Percentiles rank a stretch among this genome's conserved stretches.
Evolutionary conservation across 2,888 invertebrate species (phyloP).

Genomic region (Maniola hyperantus): DNA sequence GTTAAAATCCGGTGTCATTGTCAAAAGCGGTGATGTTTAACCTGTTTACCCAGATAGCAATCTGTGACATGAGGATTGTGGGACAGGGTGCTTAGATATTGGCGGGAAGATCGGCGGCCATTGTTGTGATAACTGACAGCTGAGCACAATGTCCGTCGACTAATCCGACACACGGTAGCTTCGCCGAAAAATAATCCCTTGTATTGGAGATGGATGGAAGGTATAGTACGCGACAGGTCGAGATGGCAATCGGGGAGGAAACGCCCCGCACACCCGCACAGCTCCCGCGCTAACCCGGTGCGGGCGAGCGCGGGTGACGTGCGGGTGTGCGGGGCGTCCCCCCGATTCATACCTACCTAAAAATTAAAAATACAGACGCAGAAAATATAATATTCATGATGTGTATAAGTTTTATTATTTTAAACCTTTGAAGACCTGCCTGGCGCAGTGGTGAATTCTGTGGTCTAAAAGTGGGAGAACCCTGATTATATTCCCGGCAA

Average conservation of each 20-base stretch:
- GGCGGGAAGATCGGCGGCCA: slow-evolving; percentile 4
- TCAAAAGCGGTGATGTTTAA: slow-evolving; percentile 25
- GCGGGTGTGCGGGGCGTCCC: no score
- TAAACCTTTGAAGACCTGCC: no score
- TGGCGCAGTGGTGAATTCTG: no score
- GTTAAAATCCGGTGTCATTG: slow-evolving; percentile 22
- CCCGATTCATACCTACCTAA: not conserved
- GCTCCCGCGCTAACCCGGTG: no score
- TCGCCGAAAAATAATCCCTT: not conserved
- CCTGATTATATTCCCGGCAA: no score
- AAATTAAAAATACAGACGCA: no score
- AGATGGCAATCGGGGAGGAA: no score
- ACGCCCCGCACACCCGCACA: no score
- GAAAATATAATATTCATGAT: no score
- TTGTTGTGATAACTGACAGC: slow-evolving; percentile 10
- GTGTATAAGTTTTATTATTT: no score
- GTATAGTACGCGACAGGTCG: no score
- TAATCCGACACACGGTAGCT: slow-evolving; percentile 17
- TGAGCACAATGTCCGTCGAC: not conserved
- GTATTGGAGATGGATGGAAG: not conserved
- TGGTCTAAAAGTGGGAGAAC: not conserved
- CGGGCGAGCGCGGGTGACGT: no score
- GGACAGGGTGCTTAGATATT: slow-evolving; percentile 6
- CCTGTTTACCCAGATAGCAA: slow-evolving; percentile 30
- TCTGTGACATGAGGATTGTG: slow-evolving; percentile 13